These are phyloP conservation scores for Lasioglossum figueresi DNA, from an alignment of 2,888 invertebrate species.

Conservation along the genomic window DNA sequence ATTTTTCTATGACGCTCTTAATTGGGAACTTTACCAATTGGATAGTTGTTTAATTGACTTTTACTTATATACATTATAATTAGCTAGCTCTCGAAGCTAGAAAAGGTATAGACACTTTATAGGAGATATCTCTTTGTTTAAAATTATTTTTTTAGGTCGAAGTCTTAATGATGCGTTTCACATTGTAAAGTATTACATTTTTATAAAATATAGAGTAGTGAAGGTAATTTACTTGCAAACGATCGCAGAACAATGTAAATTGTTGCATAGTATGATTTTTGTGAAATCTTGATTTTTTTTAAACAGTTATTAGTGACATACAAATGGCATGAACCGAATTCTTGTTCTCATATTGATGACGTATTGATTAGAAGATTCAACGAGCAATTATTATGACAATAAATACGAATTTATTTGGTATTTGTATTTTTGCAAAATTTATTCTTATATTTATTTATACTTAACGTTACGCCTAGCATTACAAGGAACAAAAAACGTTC, in stretches of 20 bases:
- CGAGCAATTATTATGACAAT: conserved; percentile 50
- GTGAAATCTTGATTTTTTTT: conserved; percentile 60
- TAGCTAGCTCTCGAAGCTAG: conserved; percentile 54
- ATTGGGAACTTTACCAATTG: conserved; percentile 61
- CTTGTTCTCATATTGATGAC: conserved; percentile 19
- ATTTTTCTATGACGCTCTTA: conserved; percentile 62
- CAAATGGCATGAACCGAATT: conserved; percentile 52
- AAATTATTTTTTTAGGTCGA: conserved; percentile 52
- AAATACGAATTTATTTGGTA: conserved; percentile 31
- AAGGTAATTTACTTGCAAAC: conserved; percentile 56
- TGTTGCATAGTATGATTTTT: conserved; percentile 64
- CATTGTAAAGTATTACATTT: conserved; percentile 62
- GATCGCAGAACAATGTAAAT: conserved; percentile 47
- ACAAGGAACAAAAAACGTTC: background rate
- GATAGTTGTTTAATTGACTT: conserved; percentile 60
- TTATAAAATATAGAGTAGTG: conserved; percentile 52
- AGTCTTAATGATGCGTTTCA: conserved; percentile 47
- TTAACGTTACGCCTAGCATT: conserved; percentile 8
- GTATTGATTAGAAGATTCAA: conserved; percentile 20
- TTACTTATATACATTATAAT: conserved; percentile 51
- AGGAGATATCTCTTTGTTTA: conserved; percentile 37
- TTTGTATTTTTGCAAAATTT: conserved; percentile 30
- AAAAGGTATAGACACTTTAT: conserved; percentile 39
- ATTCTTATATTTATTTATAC: conserved; percentile 6
- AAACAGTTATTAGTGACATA: conserved; percentile 49